Evolutionary conservation across 2,797 vertebrate genomes (phyloP).

Genomic region (Gorsachius magnificus): DNA sequence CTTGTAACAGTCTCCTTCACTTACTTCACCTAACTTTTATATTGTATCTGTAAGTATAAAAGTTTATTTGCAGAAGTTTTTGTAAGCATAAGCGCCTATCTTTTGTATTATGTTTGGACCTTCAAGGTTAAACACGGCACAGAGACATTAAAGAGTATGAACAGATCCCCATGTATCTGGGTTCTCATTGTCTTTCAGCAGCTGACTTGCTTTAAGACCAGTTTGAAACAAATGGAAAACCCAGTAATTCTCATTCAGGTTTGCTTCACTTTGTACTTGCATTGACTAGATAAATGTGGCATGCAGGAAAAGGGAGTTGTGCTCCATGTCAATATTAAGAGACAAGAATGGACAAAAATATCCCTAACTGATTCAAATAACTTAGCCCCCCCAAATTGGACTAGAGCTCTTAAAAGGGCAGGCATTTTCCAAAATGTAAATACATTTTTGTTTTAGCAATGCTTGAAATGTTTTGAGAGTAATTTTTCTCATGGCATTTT

Average conservation of each 20-base stretch:
- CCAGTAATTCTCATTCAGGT: background rate
- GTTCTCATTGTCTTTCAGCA: background rate
- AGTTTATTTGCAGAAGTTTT: background rate
- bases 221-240: background rate
- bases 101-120: background rate
- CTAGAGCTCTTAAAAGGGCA: background rate
- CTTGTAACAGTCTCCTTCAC: background rate
- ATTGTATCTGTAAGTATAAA: background rate
- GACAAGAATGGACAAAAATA: background rate
- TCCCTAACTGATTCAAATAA: background rate
- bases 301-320: background rate
- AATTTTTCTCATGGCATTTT: background rate
- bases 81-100: background rate
- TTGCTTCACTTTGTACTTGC: background rate
- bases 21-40: background rate
- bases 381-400: background rate
- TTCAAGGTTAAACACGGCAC: background rate
- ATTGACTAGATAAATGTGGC: background rate
- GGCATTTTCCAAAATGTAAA: background rate
- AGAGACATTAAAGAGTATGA: background rate
- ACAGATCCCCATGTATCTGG: background rate
- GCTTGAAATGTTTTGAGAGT: background rate
- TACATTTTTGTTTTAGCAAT: background rate
- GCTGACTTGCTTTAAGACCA: background rate
- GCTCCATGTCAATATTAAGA: background rate